Conservation (phyloP, 1,140 invertebrate species). For the Microplitis mediator region DNA sequence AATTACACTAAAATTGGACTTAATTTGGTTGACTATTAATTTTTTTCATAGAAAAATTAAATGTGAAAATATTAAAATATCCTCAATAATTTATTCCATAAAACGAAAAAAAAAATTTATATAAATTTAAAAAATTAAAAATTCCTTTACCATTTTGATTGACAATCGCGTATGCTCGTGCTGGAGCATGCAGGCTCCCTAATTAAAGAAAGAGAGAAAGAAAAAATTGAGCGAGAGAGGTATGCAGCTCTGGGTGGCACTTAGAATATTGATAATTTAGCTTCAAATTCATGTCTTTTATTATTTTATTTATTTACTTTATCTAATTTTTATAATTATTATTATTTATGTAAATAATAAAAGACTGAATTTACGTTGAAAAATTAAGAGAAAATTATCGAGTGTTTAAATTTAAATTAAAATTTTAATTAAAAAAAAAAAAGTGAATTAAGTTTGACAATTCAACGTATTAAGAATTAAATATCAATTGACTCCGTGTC, state of each 20-base stretch:
- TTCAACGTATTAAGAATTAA: conserved; percentile 39
- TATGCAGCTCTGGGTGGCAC: conserved; percentile 62
- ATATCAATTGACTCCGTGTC: conserved; percentile 60
- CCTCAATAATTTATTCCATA: conserved; percentile 42
- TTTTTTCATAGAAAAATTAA: too few relatives aligned
- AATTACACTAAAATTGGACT: too few relatives aligned
- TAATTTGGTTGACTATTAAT: too few relatives aligned
- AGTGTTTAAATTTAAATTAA: not conserved
- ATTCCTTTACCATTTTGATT: conserved; percentile 24
- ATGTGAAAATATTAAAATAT: conserved; percentile 27
- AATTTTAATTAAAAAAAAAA: not conserved
- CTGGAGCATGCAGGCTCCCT: conserved; percentile 50
- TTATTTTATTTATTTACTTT: conserved; percentile 12
- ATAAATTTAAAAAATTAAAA: conserved; percentile 36
- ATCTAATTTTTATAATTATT: not conserved
- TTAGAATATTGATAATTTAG: conserved; percentile 56
- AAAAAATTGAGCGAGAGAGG: conserved; percentile 53
- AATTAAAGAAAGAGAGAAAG: conserved; percentile 32
- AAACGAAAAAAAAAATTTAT: conserved; percentile 12
- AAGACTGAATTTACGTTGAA: not conserved
- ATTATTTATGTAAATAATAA: not conserved
- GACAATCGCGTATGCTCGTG: conserved; percentile 41
- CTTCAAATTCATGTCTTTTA: conserved; percentile 31
- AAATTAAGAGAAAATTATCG: not conserved
- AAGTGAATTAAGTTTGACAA: not conserved